Conservation (phyloP, 2,113 vertebrate species). For the Aspiorhynchus laticeps region DNA sequence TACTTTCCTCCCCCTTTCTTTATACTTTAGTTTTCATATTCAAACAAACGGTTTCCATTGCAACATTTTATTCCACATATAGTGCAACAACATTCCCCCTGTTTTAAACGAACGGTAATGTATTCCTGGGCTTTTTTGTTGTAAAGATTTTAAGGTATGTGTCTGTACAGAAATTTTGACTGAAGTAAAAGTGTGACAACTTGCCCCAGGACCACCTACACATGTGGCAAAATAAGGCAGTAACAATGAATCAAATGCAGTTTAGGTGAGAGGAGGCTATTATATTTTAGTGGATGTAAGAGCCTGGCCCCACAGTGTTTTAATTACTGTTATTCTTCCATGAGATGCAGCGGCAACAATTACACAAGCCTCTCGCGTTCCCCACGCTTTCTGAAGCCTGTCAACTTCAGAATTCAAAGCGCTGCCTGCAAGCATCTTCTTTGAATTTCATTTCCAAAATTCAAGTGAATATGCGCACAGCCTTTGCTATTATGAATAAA, state of each 20-base stretch:
- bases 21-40: background rate
- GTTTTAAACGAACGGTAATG: background rate
- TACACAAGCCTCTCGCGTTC: background rate
- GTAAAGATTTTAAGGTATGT: background rate
- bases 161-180: background rate
- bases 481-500: conserved; percentile 13
- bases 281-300: background rate
- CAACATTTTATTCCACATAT: background rate
- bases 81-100: background rate
- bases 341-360: background rate
- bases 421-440: background rate
- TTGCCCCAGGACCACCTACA: background rate
- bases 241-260: background rate
- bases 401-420: background rate
- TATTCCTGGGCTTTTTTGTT: background rate
- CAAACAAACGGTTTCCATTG: background rate
- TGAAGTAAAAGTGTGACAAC: background rate
- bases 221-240: background rate
- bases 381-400: conserved; percentile 21
- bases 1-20: too few relatives aligned
- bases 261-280: background rate
- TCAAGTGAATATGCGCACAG: background rate
- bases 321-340: conserved; percentile 2
- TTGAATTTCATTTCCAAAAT: conserved; percentile 16
- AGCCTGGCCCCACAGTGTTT: background rate